Base-by-base conservation (phyloP, 2,888 invertebrate species). In the Rhynchonema sp. region DNA sequence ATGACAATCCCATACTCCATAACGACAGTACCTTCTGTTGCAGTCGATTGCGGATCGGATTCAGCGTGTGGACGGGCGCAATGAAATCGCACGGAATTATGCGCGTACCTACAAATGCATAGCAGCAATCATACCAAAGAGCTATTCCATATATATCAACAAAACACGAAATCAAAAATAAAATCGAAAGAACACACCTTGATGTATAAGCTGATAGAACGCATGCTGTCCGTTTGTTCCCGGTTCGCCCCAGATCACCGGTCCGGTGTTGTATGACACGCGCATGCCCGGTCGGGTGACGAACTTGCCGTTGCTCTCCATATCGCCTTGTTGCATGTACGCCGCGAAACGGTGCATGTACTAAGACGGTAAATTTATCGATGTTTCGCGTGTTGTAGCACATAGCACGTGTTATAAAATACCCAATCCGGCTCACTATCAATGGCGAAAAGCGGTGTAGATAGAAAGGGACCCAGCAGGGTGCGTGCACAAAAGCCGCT, bases 161-260 rank as follows among this genome's bases (percentile, higher is more conserved):
- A n/a, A n/a, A n/a, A n/a, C n/a, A n/a, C n/a, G n/a, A n/a, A n/a
- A n/a, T n/a, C n/a, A n/a, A n/a, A n/a, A n/a, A n/a, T n/a, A n/a
- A n/a, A 26, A 9, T 9, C 28, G 9, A 30, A 38, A 38, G 2
- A 26, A 17, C 46, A 27, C 63, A 67, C 82, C 91, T 79, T 98
- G 98, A 76, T 98, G 98, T 65, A 98, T 88, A 55, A 98, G 82
- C 76, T 99, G 98, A 77, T 98, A 98, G 80, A 99, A 98, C 61
- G 98, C 98, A 78, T 99, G 98, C 72, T 98, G 98, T 0, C 98
- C 98, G 75, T 98, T 98, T 53, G 98, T 98, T 26, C 98, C 98
- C 0, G 98, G 94, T 76, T 98, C 96, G 59, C 98, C 98, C 91
- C 91, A 92, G 59, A 87, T 85, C 64, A 89, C 84, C 60, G 88